Conservation (phyloP, 1,140 invertebrate genomes). For the Reticulitermes speratus region DNA sequence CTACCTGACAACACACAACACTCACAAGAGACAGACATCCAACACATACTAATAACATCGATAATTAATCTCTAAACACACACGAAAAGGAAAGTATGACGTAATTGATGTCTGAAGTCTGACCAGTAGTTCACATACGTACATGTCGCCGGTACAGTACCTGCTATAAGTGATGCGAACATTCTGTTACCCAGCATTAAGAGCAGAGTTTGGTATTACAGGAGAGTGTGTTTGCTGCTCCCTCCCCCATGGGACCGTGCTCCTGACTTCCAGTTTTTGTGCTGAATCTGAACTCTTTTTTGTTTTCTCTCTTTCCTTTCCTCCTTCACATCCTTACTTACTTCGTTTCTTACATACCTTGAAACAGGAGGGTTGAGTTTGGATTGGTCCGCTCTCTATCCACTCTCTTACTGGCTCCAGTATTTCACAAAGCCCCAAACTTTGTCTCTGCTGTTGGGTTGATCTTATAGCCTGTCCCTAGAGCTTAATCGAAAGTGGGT, state of each 20-base stretch:
- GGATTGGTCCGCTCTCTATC: neutral
- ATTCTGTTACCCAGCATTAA: neutral
- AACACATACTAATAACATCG: too few relatives aligned
- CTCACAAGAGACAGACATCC: too few relatives aligned
- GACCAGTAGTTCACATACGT: too few relatives aligned
- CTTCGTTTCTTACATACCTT: neutral
- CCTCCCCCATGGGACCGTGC: neutral
- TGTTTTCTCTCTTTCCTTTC: neutral
- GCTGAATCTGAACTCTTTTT: too few relatives aligned
- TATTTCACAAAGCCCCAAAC: constrained; percentile 2
- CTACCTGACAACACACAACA: too few relatives aligned
- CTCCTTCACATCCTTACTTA: neutral
- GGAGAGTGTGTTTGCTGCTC: neutral
- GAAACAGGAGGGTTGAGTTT: neutral
- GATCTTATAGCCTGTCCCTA: neutral
- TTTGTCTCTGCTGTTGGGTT: neutral
- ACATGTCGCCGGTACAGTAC: too few relatives aligned
- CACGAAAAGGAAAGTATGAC: too few relatives aligned
- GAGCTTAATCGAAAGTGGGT: constrained; percentile 6
- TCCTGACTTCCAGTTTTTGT: neutral
- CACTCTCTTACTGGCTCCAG: neutral
- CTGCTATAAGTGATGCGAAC: neutral
- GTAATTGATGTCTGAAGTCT: too few relatives aligned
- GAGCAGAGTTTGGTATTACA: neutral
- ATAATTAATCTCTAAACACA: too few relatives aligned